These are phyloP conservation scores for Rhipidura dahli DNA, from an alignment of 2,113 vertebrate species.

Conservation along the genomic window DNA sequence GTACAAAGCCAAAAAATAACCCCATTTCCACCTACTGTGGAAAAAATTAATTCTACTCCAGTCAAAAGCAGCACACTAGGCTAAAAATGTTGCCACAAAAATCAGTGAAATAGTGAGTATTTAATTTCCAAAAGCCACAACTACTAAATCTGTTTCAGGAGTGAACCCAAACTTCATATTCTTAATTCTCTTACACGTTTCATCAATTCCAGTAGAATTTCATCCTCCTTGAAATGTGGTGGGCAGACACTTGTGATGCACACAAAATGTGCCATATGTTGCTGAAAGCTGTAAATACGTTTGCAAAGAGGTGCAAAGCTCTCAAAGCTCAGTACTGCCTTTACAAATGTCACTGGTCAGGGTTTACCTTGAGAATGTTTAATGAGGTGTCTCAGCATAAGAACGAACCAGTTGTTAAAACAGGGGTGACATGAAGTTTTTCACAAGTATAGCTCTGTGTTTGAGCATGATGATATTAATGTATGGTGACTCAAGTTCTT, in stretches of 20 bases:
- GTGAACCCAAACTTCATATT: background rate
- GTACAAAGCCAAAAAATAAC: background rate
- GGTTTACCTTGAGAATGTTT: background rate
- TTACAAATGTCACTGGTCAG: background rate
- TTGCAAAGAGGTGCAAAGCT: background rate
- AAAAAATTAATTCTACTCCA: background rate
- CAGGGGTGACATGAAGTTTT: background rate
- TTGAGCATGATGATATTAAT: background rate
- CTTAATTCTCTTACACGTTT: background rate
- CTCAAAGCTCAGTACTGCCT: background rate
- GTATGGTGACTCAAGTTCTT: background rate
- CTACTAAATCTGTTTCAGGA: background rate
- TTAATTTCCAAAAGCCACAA: background rate
- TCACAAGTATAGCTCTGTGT: background rate
- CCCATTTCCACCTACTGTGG: background rate
- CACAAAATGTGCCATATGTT: background rate
- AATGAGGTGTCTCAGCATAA: background rate
- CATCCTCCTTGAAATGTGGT: background rate
- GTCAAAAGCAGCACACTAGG: background rate
- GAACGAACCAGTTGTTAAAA: background rate
- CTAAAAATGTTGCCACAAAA: background rate
- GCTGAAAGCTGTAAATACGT: background rate
- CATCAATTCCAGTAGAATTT: background rate
- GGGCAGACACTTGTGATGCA: background rate
- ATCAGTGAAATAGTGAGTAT: background rate